Conservation (phyloP, 1,140 invertebrate species). For the Nasonia vitripennis region DNA sequence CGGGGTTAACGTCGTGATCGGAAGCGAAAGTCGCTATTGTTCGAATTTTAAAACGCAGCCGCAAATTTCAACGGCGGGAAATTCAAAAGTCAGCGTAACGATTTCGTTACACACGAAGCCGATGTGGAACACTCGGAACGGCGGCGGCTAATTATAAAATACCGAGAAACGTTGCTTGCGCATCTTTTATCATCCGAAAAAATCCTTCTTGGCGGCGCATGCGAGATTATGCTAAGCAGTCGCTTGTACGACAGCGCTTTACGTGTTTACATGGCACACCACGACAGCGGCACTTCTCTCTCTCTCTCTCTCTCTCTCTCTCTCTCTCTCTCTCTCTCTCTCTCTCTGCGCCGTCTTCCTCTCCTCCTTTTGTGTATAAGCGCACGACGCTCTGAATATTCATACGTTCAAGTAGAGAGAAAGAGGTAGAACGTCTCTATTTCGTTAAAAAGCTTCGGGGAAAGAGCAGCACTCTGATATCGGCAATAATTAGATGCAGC, state of each 20-base stretch:
- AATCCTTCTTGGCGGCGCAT: background rate
- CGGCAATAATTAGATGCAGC: slow-evolving; percentile 14
- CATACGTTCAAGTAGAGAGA: background rate
- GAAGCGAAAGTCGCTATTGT: background rate
- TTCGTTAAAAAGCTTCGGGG: background rate
- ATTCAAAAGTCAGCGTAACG: background rate
- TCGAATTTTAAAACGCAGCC: too few species aligned
- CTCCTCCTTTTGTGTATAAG: slow-evolving; percentile 1
- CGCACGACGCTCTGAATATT: slow-evolving; percentile 34
- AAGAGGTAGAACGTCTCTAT: slow-evolving; percentile 20
- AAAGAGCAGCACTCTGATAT: background rate
- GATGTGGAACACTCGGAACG: too few species aligned
- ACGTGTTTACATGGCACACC: slow-evolving; percentile 19
- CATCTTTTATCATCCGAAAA: background rate
- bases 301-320: background rate
- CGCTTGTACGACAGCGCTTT: slow-evolving; percentile 24
- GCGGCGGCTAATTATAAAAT: slow-evolving; percentile 14
- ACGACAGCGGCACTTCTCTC: background rate
- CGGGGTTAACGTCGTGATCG: background rate
- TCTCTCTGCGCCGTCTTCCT: background rate
- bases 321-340: background rate
- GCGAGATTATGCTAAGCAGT: slow-evolving; percentile 40
- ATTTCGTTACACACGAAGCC: background rate
- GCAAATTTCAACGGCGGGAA: background rate
- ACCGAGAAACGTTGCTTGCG: background rate